phyloP scores from a whole-genome alignment of 2,113 vertebrate species.

The Clupea harengus region DNA sequence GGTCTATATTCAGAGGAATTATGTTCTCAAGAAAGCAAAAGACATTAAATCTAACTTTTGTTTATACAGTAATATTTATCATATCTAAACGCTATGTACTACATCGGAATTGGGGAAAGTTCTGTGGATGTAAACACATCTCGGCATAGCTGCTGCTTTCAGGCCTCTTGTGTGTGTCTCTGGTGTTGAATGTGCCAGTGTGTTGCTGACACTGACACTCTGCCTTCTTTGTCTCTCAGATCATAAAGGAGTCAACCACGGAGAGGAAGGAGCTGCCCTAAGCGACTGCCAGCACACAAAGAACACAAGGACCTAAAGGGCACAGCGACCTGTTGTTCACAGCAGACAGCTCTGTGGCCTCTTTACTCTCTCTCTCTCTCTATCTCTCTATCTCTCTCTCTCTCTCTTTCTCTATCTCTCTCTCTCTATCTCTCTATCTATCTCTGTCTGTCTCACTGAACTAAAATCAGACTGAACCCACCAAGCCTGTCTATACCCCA shows the following conservation, averaged over 20 bases:
- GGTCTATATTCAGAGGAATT: not conserved
- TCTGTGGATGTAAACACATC: too few relatives aligned
- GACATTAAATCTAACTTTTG: not conserved
- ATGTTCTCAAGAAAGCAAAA: not conserved
- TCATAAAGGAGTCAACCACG: slow-evolving; percentile 74
- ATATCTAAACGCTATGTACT: too few relatives aligned
- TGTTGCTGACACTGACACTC: not conserved
- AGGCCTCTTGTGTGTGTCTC: not conserved
- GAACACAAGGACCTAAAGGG: not conserved
- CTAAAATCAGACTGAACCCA: slow-evolving; percentile 1
- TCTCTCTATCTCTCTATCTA: not conserved
- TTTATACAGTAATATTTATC: too few relatives aligned
- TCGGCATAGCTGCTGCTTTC: slow-evolving; percentile 33
- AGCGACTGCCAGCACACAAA: slow-evolving; percentile 22
- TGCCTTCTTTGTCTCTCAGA: slow-evolving; percentile 56
- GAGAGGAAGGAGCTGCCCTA: slow-evolving; percentile 73
- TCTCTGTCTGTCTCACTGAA: not conserved
- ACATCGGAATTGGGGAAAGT: too few relatives aligned
- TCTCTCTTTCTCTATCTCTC: not conserved
- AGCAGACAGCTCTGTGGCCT: not conserved
- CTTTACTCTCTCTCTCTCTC: not conserved
- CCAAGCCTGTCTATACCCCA: not conserved
- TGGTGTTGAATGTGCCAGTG: not conserved
- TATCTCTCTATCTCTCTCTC: not conserved
- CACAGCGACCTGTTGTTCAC: not conserved